A percentile compares a stretch with the other conserved stretches of the same genome.
phyloP scores from a whole-genome alignment of 2,113 vertebrate genomes.

The Limanda limanda region DNA sequence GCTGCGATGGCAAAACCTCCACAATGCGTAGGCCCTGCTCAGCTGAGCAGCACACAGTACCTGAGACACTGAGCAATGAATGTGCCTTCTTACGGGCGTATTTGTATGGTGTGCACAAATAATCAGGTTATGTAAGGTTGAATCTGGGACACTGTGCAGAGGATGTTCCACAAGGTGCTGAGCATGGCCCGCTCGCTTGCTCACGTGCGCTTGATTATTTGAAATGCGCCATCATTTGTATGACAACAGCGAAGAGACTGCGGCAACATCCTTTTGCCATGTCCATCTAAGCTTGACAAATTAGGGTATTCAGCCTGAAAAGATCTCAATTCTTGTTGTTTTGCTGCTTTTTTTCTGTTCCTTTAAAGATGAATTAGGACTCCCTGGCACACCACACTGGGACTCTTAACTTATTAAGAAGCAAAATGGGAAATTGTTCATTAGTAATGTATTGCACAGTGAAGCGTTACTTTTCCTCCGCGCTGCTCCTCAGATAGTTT shows the following conservation, averaged over 20 bases:
- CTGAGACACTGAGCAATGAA: constrained; percentile 65
- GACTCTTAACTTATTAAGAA: constrained; percentile 65
- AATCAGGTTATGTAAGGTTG: constrained; percentile 63
- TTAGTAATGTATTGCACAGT: constrained; percentile 65
- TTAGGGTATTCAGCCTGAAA: constrained; percentile 56
- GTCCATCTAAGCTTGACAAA: constrained; percentile 65
- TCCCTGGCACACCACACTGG: constrained; percentile 42
- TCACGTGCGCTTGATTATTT: constrained; percentile 38
- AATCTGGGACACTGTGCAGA: constrained; percentile 69
- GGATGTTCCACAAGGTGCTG: constrained; percentile 62
- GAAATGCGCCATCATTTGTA: constrained; percentile 53
- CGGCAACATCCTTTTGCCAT: constrained; percentile 44
- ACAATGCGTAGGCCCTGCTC: constrained; percentile 1
- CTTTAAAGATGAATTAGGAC: constrained; percentile 68
- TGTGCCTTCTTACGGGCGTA: constrained; percentile 12
- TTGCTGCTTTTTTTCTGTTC: constrained; percentile 31
- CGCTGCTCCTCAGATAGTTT: constrained; percentile 29
- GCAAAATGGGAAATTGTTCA: constrained; percentile 56
- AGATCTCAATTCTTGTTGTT: constrained; percentile 48
- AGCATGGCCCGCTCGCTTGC: constrained; percentile 22
- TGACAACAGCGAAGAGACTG: constrained; percentile 38
- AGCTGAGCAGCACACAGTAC: constrained; percentile 14
- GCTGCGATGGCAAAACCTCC: constrained; percentile 46
- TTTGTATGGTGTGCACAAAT: constrained; percentile 58
- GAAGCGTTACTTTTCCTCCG: constrained; percentile 21